phyloP scores from a whole-genome alignment of 2,888 invertebrate genomes.

The Carterocephalus palaemon region DNA sequence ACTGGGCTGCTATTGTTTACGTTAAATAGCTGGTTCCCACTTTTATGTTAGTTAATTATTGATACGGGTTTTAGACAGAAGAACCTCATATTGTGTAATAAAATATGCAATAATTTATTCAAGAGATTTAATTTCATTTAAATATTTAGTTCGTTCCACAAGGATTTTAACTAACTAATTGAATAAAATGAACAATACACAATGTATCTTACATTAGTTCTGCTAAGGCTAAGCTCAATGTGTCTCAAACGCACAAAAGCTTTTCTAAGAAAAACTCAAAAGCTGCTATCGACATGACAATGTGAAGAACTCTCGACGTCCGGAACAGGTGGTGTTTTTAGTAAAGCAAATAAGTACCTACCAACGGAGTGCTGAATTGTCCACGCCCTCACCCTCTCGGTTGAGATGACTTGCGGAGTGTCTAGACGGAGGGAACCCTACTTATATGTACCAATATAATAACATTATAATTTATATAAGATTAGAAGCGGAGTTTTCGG shows the following conservation, averaged over 20 bases:
- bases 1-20: slow-evolving; percentile 67
- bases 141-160: too few relatives aligned
- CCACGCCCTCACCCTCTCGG: slow-evolving; percentile 67
- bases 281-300: slow-evolving; percentile 28
- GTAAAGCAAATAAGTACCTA: slow-evolving; percentile 73
- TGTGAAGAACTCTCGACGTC: slow-evolving; percentile 54
- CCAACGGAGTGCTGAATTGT: slow-evolving; percentile 63
- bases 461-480: slow-evolving; percentile 37
- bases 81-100: slow-evolving; percentile 2
- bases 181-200: too few relatives aligned
- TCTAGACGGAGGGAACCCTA: slow-evolving; percentile 73
- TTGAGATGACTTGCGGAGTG: slow-evolving; percentile 67
- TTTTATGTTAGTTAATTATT: slow-evolving; percentile 26
- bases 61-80: slow-evolving; percentile 17
- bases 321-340: slow-evolving; percentile 61
- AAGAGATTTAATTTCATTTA: too few relatives aligned
- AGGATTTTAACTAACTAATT: too few relatives aligned
- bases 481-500: slow-evolving; percentile 28
- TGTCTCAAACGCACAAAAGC: slow-evolving; percentile 11
- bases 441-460: slow-evolving; percentile 42
- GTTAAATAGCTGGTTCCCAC: slow-evolving; percentile 44
- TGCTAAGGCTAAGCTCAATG: slow-evolving; percentile 6
- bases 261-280: slow-evolving; percentile 23
- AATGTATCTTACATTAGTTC: too few relatives aligned
- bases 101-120: not conserved